Evolutionary conservation across 2,113 vertebrate species (phyloP), one percentile per base, ranked within the genome.

Genomic region (Cebidichthys violaceus): DNA sequence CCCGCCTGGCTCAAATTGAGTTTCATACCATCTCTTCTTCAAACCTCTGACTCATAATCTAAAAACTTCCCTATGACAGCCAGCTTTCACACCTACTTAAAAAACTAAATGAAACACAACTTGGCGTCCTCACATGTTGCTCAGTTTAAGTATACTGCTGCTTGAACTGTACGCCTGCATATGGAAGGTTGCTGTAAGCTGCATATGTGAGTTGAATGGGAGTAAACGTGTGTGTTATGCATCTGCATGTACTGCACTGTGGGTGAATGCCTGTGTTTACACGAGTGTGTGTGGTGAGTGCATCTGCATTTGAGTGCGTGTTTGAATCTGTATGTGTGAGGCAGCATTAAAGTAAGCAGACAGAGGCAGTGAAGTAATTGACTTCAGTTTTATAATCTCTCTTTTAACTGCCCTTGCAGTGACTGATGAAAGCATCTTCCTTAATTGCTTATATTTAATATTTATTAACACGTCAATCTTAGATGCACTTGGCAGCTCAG

Each of bases 131-230:
- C 37, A 60, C 39, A 62, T 14, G 55, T 70, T 77, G 47, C 82
- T 90, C 86, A 41, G 75, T 91, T 85, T 89, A 84, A 87, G 89
- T 88, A 87, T 90, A 84, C 85, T 3, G 27, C 87, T 89, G 87
- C 90, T 86, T 86, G 84, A 77, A 74, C 61, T 79, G 86, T 73
- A 64, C 55, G 82, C 78, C 84, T 89, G 88, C 81, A 85, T 71
- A 79, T 55, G 86, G 43, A 81, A 50, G 87, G 75, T 59, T 86
- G 75, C 84, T 77, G 43, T 11, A 80, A 79, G 77, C 74, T 81
- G 67, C 62, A 43, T 80, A 54, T 45, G 27, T 66, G 78, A 57
- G 75, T 64, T 52, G 82, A 75, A 61, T 43, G 68, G 31, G 60
- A 65, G 62, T 11, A 64, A 73, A 77, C 10, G 73, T 67, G 84